Evolutionary conservation across 1,140 invertebrate genomes (phyloP), one percentile per base, ranked within the genome.

Genomic region (Zaprionus tsacasi): DNA sequence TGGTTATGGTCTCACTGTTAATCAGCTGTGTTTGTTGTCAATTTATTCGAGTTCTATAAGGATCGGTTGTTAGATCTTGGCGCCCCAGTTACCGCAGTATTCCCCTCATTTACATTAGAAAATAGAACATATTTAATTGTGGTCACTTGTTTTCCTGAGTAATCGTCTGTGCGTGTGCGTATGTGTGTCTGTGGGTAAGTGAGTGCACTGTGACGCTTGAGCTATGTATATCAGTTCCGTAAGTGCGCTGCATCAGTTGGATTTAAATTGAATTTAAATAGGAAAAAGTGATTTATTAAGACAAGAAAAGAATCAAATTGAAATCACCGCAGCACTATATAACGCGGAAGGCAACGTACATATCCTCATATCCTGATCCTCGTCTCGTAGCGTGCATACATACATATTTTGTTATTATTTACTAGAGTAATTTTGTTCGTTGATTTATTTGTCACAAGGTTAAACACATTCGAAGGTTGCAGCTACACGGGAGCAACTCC

Each of bases 101-200:
- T 25, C 45, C n/a, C n/a, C n/a, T 17, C 45, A 50, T 50, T 50
- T 50, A 50, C 17, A 50, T 50, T 50, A 25, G 27, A 30, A 8
- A 10, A 50, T 11, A 17, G 17, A 40, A 40, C 11, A 40, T 6
- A 40, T n/a, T 5, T n/a, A 40, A 50, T 10, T 50, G 45, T 50
- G 45, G 17, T 50, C 45, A 50, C 40, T 43, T 43, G 45, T 21
- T 48, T 21, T 2, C 45, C 15, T 21, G 45, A 17, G n/a, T 48
- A 21, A 17, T 0, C 17, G 45, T 11, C 2, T 10, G 45, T 48
- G 15, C 4, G 45, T 48, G 13, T 40, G 38, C 6, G 12, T 40
- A 3, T 40, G 38, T n/a, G 38, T 40, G 38, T 40, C n/a, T n/a
- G n/a, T n/a, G n/a, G n/a, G n/a, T n/a, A n/a, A n/a, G n/a, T n/a